phyloP scores from a whole-genome alignment of 1,140 invertebrate species.

The Ericerus pela region DNA sequence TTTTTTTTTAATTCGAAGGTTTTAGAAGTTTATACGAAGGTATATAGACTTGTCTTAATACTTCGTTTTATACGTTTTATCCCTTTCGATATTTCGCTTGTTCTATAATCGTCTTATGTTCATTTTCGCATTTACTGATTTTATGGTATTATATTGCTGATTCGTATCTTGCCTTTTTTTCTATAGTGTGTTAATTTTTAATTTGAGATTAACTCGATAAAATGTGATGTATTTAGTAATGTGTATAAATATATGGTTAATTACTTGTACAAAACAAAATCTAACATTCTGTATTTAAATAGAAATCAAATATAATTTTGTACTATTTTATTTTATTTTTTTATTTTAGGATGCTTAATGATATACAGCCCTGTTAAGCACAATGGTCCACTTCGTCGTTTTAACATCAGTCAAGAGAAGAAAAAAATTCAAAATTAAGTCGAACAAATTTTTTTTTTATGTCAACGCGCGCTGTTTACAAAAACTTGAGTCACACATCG shows the following conservation, averaged over 20 bases:
- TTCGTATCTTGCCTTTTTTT: not conserved
- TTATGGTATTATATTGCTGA: not conserved
- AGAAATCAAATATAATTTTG: conserved; percentile 11
- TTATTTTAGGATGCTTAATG: too few species aligned
- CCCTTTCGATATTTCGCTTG: not conserved
- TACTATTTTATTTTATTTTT: conserved; percentile 8
- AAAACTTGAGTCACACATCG: too few species aligned
- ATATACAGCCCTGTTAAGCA: too few species aligned
- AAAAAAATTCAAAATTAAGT: too few species aligned
- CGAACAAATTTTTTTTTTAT: too few species aligned
- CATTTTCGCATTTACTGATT: not conserved
- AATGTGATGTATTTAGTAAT: conserved; percentile 11
- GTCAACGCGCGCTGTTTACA: too few species aligned
- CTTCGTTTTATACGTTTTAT: not conserved
- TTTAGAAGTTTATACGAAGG: not conserved
- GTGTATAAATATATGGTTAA: conserved; percentile 8
- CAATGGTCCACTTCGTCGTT: too few species aligned
- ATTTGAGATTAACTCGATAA: conserved; percentile 9
- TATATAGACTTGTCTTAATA: not conserved
- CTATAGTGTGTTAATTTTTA: conserved; percentile 4
- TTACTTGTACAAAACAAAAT: conserved; percentile 7
- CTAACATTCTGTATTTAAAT: conserved; percentile 9
- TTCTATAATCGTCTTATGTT: not conserved
- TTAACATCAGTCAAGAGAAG: too few species aligned
- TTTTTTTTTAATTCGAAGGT: not conserved